phyloP scores from a whole-genome alignment of 2,888 invertebrate species.

The Cryptocephalus moraei region DNA sequence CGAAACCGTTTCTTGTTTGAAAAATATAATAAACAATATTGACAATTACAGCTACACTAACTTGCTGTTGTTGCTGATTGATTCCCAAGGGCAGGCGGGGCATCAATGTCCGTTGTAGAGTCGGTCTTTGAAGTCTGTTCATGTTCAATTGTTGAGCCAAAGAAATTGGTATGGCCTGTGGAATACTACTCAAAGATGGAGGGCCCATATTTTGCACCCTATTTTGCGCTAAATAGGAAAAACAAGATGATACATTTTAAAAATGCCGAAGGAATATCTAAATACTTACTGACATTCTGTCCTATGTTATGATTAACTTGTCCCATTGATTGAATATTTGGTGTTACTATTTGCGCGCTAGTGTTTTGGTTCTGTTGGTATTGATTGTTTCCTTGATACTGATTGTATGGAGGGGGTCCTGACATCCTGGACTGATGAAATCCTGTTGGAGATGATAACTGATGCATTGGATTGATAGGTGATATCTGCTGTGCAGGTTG shows the following conservation, averaged over 20 bases:
- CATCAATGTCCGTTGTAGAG: slow-evolving; percentile 21
- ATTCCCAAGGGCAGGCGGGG: slow-evolving; percentile 21
- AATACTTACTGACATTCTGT: slow-evolving; percentile 9
- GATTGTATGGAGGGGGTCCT: slow-evolving; percentile 16
- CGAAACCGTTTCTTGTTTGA: not conserved
- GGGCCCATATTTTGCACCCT: slow-evolving; percentile 21
- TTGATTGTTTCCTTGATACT: slow-evolving; percentile 10
- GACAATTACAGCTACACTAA: not conserved
- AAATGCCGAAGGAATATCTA: too few species aligned
- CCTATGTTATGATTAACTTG: slow-evolving; percentile 26
- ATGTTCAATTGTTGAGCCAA: slow-evolving; percentile 30
- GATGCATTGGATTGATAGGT: slow-evolving; percentile 25
- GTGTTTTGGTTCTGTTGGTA: slow-evolving; percentile 14
- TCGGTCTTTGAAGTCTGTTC: slow-evolving; percentile 19
- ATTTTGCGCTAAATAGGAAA: slow-evolving; percentile 9
- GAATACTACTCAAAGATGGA: slow-evolving; percentile 17
- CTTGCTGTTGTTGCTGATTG: slow-evolving; percentile 28
- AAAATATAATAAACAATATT: not conserved
- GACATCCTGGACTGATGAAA: slow-evolving; percentile 14
- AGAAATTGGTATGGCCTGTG: slow-evolving; percentile 22
- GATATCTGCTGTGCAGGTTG: slow-evolving; percentile 36
- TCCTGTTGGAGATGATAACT: slow-evolving; percentile 19
- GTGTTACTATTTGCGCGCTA: too few species aligned
- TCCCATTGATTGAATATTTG: slow-evolving; percentile 1
- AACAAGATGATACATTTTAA: too few species aligned